Percentiles rank a stretch among this genome's conserved stretches.
These are phyloP conservation scores for Drosophila flavopinicola DNA, from an alignment of 2,888 invertebrate genomes.

Conservation along the genomic window DNA sequence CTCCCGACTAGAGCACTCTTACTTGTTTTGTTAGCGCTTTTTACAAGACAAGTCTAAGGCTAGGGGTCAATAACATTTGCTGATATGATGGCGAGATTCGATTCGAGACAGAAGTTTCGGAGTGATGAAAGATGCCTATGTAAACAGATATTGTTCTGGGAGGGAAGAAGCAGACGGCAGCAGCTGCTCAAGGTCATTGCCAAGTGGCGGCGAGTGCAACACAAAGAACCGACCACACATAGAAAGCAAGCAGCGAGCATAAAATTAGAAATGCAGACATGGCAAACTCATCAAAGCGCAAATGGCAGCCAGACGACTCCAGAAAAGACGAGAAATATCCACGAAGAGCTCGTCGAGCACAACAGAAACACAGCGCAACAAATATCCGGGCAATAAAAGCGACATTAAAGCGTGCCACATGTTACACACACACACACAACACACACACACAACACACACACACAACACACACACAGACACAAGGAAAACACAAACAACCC, in stretches of 20 bases:
- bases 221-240: slow-evolving; percentile 1
- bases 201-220: slow-evolving; percentile 46
- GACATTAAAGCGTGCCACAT: slow-evolving; percentile 57
- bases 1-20: too few relatives aligned
- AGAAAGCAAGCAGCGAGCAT: neutral
- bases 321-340: slow-evolving; percentile 40
- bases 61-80: slow-evolving; percentile 56
- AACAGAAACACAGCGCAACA: slow-evolving; percentile 21
- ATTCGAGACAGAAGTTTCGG: neutral
- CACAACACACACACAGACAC: neutral
- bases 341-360: slow-evolving; percentile 12
- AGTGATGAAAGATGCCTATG: neutral
- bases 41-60: slow-evolving; percentile 20
- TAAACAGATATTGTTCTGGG: neutral
- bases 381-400: slow-evolving; percentile 55
- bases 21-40: neutral
- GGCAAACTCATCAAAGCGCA: slow-evolving; percentile 27
- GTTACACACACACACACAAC: slow-evolving; percentile 33
- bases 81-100: slow-evolving; percentile 21
- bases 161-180: slow-evolving; percentile 1
- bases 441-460: too few relatives aligned
- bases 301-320: slow-evolving; percentile 18
- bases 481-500: slow-evolving; percentile 44
- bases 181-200: slow-evolving; percentile 68
- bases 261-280: slow-evolving; percentile 49